Evolutionary conservation across 2,797 vertebrate species (phyloP), one percentile per base, ranked within the genome.

Genomic region (Aythya fuligula): DNA sequence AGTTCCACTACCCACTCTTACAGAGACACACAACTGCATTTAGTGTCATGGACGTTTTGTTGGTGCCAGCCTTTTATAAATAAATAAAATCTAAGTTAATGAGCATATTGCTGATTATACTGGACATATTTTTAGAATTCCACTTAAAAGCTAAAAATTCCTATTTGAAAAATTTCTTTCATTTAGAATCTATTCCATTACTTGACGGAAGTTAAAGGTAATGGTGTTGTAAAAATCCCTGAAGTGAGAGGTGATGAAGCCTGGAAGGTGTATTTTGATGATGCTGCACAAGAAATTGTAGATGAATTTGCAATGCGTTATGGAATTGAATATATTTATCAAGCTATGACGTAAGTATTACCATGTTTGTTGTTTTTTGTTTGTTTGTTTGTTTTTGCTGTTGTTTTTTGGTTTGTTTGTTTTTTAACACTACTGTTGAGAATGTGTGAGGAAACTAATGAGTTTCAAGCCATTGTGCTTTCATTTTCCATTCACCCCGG

Each of bases 251-350:
- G 99, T 7, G 99, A 99, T 25, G 99, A 99, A 89, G 99, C 99
- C 66, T 99, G 99, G 99, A 99, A 99, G 97, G 99, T 99, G 90
- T 99, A 99, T 97, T 99, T 98, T 94, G 99, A 99, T 79, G 99
- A 99, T 8, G 98, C 98, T 13, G 98, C 99, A 27, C 99, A 99
- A 94, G 99, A 99, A 98, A 99, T 99, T 83, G 99, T 99, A 56
- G 99, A 99, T 96, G 99, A 99, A 97, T 99, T 99, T 76, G 99
- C 99, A 89, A 99, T 99, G 98, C 99, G 99, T 94, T 99, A 99
- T 12, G 99, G 99, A 93, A 98, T 99, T 96, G 99, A 99, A 96
- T 99, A 99, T 94, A 99, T 99, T 98, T 99, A 99, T 97, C 99
- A 99, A 97, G 99, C 99, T 75, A 99, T 99, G 99, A 99, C 99